Conservation (phyloP, 2,888 invertebrate species). For the Charanyca ferruginea region DNA sequence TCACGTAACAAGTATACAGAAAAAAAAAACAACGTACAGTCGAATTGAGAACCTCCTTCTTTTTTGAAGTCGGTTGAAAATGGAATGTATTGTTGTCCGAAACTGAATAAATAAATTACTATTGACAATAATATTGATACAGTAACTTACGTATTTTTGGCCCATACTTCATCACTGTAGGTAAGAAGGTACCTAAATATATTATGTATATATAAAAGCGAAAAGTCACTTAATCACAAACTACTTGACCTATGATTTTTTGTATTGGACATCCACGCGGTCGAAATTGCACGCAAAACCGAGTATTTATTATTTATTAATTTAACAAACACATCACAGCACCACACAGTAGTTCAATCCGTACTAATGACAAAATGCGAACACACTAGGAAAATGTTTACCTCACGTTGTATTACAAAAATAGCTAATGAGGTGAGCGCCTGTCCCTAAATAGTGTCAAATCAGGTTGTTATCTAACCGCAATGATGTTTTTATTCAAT, state of each 20-base stretch:
- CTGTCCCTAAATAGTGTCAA: conserved; percentile 20
- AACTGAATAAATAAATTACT: neutral
- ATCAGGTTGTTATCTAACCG: neutral
- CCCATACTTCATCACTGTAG: conserved; percentile 23
- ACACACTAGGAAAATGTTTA: conserved; percentile 22
- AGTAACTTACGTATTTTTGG: conserved; percentile 18
- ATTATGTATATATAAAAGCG: neutral
- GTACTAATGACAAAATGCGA: conserved; percentile 18
- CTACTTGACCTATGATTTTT: neutral
- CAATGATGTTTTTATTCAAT: neutral
- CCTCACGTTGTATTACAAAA: conserved; percentile 31
- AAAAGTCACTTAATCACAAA: neutral
- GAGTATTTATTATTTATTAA: neutral
- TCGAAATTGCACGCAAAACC: too few relatives aligned
- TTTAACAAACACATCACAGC: conserved; percentile 15
- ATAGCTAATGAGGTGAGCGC: conserved; percentile 27
- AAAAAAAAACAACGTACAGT: too few relatives aligned
- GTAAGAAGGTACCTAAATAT: neutral
- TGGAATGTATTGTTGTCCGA: too few relatives aligned
- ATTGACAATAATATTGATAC: neutral
- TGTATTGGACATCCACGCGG: too few relatives aligned
- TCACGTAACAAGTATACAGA: too few relatives aligned
- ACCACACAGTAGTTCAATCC: conserved; percentile 12
- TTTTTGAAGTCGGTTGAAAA: too few relatives aligned
- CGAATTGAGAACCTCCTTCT: too few relatives aligned